Conservation (phyloP, 2,888 invertebrate genomes). For the Cantharis rustica region DNA sequence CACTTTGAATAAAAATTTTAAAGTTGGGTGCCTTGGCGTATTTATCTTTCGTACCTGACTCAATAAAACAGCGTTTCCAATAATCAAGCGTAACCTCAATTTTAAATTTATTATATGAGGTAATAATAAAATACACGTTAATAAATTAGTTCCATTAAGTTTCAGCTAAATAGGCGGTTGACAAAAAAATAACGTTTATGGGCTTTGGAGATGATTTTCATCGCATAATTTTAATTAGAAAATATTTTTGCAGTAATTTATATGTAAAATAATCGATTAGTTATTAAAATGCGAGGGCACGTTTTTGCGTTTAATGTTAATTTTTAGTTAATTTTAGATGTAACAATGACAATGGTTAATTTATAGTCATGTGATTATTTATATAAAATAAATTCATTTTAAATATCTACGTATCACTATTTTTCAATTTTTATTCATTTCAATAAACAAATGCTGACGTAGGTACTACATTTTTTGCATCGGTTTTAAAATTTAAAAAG, state of each 20-base stretch:
- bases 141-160: constrained; percentile 38
- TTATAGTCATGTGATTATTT: background rate
- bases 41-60: constrained; percentile 20
- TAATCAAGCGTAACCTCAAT: constrained; percentile 3
- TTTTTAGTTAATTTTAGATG: constrained; percentile 31
- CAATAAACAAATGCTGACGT: too few species aligned
- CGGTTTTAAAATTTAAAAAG: too few species aligned
- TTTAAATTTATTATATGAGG: constrained; percentile 25
- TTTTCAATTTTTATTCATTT: too few species aligned
- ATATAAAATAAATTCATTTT: background rate
- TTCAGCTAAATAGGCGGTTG: constrained; percentile 37
- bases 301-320: constrained; percentile 40
- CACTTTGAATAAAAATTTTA: constrained; percentile 19
- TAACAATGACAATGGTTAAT: constrained; percentile 4
- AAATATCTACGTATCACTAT: too few species aligned
- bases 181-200: constrained; percentile 44
- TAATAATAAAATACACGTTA: constrained; percentile 33
- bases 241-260: constrained; percentile 41
- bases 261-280: constrained; percentile 46
- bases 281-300: constrained; percentile 47
- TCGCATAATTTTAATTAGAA: constrained; percentile 43
- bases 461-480: too few species aligned
- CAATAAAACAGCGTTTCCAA: constrained; percentile 15
- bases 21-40: constrained; percentile 19
- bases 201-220: constrained; percentile 40